A percentile compares a stretch with the other conserved stretches of the same genome.
Conservation (phyloP, 2,113 vertebrate species). For the Entomyzon cyanotis region DNA sequence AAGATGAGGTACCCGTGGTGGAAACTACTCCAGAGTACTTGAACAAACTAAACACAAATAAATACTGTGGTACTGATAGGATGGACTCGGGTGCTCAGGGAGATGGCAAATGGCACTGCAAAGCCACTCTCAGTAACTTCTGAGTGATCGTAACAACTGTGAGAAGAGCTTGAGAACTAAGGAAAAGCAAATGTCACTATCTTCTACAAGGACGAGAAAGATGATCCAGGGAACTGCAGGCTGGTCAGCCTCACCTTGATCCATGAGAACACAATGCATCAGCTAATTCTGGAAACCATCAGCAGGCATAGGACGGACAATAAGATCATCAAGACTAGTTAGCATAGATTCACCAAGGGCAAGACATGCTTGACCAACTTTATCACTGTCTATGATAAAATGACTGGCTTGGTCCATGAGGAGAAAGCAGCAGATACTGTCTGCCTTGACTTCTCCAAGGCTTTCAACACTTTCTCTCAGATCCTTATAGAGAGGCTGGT, state of each 20-base stretch:
- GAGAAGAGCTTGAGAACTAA: neutral
- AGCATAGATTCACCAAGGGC: neutral
- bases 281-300: neutral
- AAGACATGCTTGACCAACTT: neutral
- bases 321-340: neutral
- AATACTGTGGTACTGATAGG: neutral
- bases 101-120: neutral
- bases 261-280: neutral
- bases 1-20: neutral
- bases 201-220: neutral
- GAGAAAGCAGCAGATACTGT: neutral
- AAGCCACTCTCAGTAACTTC: neutral
- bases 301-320: neutral
- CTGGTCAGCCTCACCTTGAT: neutral
- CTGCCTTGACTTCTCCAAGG: neutral
- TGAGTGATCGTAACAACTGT: neutral
- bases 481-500: neutral
- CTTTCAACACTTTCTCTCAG: neutral
- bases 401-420: neutral
- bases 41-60: neutral
- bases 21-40: neutral
- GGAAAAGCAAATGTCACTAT: neutral
- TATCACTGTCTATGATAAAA: neutral
- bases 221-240: neutral
- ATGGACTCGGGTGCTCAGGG: neutral